Conservation (phyloP, 1,140 invertebrate genomes). For the Nephila pilipes region DNA sequence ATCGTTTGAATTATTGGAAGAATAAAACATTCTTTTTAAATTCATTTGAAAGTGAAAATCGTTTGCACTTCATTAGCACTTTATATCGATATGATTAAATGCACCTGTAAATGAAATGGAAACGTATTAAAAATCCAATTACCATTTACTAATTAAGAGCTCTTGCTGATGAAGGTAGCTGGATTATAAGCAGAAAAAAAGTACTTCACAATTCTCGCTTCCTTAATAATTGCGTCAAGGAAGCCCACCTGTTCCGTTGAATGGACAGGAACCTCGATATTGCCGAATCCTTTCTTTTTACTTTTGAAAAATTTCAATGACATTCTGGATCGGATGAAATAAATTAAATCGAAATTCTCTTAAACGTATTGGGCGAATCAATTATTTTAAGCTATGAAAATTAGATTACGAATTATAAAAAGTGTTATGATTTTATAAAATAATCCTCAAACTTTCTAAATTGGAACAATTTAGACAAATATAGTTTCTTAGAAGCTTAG, state of each 20-base stretch:
- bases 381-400: too few relatives aligned
- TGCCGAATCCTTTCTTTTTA: neutral
- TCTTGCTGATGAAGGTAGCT: too few relatives aligned
- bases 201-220: neutral
- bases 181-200: neutral
- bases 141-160: slow-evolving; percentile 46
- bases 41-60: neutral
- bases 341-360: too few relatives aligned
- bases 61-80: neutral
- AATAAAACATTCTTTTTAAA: neutral
- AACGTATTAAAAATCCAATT: slow-evolving; percentile 69
- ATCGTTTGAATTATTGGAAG: neutral
- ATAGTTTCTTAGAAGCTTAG: too few relatives aligned
- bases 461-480: too few relatives aligned
- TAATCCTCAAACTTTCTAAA: too few relatives aligned
- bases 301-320: neutral
- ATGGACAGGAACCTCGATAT: slow-evolving; percentile 34
- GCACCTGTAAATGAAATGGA: slow-evolving; percentile 58
- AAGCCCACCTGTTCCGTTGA: slow-evolving; percentile 35
- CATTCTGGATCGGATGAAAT: too few relatives aligned
- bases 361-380: too few relatives aligned
- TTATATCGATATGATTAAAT: slow-evolving; percentile 32
- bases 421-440: too few relatives aligned
- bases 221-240: neutral
- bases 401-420: too few relatives aligned